phyloP scores from a whole-genome alignment of 2,797 vertebrate genomes.

The Salmo trutta region DNA sequence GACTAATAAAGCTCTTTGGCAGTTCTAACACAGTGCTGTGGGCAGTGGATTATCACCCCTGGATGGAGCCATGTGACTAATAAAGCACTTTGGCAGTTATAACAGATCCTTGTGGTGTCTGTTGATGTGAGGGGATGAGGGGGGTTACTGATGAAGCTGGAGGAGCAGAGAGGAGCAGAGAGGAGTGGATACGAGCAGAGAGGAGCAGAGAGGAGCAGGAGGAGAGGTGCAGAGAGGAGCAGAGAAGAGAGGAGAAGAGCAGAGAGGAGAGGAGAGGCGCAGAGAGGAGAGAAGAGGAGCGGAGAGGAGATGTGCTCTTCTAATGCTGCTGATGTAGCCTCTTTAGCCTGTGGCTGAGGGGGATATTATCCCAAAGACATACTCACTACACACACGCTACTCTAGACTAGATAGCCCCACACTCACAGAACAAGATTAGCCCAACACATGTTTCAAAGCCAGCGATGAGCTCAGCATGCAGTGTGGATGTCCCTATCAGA shows the following conservation, averaged over 20 bases:
- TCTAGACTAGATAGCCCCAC: not conserved
- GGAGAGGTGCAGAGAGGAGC: conserved; percentile 80
- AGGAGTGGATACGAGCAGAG: too few species aligned
- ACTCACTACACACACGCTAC: not conserved
- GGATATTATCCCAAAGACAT: too few species aligned
- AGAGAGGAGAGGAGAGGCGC: not conserved
- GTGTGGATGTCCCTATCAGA: not conserved
- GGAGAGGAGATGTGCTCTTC: not conserved
- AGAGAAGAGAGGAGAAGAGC: conserved; percentile 91
- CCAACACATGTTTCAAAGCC: conserved; percentile 9
- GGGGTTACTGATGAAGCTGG: not conserved
- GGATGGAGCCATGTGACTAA: not conserved
- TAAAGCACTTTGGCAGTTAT: conserved; percentile 1
- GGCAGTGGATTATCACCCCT: not conserved
- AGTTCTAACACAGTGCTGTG: not conserved
- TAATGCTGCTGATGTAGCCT: not conserved
- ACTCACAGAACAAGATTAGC: not conserved
- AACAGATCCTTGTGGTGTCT: conserved; percentile 3
- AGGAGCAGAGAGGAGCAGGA: too few species aligned
- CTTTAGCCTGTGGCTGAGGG: not conserved
- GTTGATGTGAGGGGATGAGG: conserved; percentile 8
- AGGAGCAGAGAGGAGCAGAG: not conserved
- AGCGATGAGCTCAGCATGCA: not conserved
- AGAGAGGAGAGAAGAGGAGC: not conserved
- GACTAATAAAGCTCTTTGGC: conserved; percentile 5